phyloP scores from a whole-genome alignment of 2,797 vertebrate genomes.

The Chiloscyllium punctatum region DNA sequence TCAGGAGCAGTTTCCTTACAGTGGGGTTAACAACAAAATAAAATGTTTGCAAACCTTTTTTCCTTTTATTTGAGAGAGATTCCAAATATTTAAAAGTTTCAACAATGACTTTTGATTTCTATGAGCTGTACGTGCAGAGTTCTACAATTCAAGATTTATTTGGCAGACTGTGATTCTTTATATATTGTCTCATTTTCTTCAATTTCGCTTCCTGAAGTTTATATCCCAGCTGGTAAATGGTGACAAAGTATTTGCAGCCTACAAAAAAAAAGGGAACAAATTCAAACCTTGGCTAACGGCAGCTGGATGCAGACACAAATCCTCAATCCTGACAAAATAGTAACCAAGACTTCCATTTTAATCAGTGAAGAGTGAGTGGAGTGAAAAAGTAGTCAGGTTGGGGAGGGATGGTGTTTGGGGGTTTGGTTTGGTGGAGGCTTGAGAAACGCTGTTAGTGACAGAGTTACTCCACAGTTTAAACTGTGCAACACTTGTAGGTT shows the following conservation, averaged over 20 bases:
- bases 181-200: constrained; percentile 54
- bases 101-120: not conserved
- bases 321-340: not conserved
- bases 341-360: not conserved
- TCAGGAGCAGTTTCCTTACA: not conserved
- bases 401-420: too few relatives aligned
- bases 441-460: too few relatives aligned
- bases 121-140: not conserved
- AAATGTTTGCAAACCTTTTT: not conserved
- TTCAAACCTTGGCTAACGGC: not conserved
- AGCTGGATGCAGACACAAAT: not conserved
- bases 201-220: constrained; percentile 51
- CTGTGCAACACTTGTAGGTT: too few relatives aligned
- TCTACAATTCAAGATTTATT: not conserved
- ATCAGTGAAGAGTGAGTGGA: too few relatives aligned
- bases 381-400: too few relatives aligned
- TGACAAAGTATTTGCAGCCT: constrained; percentile 61
- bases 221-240: constrained; percentile 50
- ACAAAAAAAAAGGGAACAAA: constrained; percentile 38
- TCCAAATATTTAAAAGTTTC: not conserved
- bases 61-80: not conserved
- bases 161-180: constrained; percentile 50
- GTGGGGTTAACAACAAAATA: not conserved
- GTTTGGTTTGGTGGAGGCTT: too few relatives aligned
- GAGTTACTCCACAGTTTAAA: too few relatives aligned